A percentile compares a stretch with the other conserved stretches of the same genome.
These are phyloP conservation scores for Eumaeus atala DNA, from an alignment of 1,140 invertebrate genomes.

Conservation along the genomic window DNA sequence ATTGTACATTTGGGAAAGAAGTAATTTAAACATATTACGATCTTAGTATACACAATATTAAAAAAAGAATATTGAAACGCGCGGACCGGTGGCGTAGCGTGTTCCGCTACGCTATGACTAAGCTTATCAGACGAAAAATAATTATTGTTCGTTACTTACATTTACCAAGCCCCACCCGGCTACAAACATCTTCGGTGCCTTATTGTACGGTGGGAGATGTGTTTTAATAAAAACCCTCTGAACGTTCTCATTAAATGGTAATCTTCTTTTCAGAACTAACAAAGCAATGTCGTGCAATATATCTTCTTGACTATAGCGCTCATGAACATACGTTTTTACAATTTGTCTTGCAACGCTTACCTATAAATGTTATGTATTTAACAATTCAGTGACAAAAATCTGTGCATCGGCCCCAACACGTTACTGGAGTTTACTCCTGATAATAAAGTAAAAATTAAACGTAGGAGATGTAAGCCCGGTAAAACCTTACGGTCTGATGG, in stretches of 20 bases:
- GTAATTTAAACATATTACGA: too few species aligned
- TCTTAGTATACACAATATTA: too few species aligned
- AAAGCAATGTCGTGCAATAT: conserved; percentile 29
- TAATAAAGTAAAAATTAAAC: too few species aligned
- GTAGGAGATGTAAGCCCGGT: too few species aligned
- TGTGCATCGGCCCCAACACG: too few species aligned
- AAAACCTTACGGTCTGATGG: too few species aligned
- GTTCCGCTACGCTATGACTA: too few species aligned
- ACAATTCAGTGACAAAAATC: neutral
- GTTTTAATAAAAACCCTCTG: conserved; percentile 31
- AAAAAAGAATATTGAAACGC: too few species aligned
- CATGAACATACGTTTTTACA: conserved; percentile 21
- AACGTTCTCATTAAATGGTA: conserved; percentile 26
- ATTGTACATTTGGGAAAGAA: too few species aligned
- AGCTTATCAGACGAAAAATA: too few species aligned
- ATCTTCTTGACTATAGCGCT: conserved; percentile 13
- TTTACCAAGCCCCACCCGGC: conserved; percentile 38
- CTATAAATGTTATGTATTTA: conserved; percentile 16
- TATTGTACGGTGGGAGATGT: neutral
- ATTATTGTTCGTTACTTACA: conserved; percentile 31
- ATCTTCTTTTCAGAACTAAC: conserved; percentile 20
- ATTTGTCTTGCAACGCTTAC: conserved; percentile 21
- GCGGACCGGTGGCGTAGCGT: too few species aligned
- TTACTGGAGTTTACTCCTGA: too few species aligned
- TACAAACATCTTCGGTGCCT: conserved; percentile 16